Conservation (phyloP, 2,113 vertebrate species). For the Oostethus manadensis region DNA sequence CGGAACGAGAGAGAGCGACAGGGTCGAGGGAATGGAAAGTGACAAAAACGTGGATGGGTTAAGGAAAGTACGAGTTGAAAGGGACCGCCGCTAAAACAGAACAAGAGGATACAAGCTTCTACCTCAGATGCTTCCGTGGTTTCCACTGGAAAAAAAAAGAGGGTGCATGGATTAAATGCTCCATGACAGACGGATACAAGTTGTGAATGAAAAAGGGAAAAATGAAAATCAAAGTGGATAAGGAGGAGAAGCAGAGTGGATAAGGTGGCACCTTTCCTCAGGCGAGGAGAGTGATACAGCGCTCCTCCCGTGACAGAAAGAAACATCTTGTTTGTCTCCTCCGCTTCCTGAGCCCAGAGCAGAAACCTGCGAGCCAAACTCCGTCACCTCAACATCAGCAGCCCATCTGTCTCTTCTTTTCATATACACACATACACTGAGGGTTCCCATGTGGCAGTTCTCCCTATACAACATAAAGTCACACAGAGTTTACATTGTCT, state of each 20-base stretch:
- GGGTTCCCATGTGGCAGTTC: constrained; percentile 3
- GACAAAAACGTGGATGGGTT: constrained; percentile 37
- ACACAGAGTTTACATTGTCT: constrained; percentile 29
- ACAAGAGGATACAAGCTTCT: constrained; percentile 11
- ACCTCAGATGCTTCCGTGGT: not conserved
- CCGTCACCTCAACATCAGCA: constrained; percentile 20
- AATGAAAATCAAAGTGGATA: not conserved
- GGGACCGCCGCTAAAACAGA: constrained; percentile 27
- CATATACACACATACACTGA: not conserved
- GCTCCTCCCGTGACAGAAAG: not conserved
- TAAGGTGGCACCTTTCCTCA: constrained; percentile 5
- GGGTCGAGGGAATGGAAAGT: constrained; percentile 14
- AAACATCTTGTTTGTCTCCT: constrained; percentile 3
- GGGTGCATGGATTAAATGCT: not conserved
- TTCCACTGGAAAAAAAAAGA: not conserved
- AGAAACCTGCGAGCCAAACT: constrained; percentile 13
- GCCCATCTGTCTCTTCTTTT: constrained; percentile 26
- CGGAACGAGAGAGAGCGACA: constrained; percentile 1
- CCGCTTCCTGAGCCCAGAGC: constrained; percentile 20
- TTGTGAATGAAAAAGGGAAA: not conserved
- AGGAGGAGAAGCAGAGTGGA: not conserved
- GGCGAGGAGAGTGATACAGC: not conserved
- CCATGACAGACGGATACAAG: not conserved
- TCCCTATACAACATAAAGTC: constrained; percentile 4
- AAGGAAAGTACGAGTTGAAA: constrained; percentile 22